Percentiles rank a stretch among this genome's conserved stretches.
phyloP scores from a whole-genome alignment of 1,140 invertebrate genomes.

The Lordiphosa collinella region DNA sequence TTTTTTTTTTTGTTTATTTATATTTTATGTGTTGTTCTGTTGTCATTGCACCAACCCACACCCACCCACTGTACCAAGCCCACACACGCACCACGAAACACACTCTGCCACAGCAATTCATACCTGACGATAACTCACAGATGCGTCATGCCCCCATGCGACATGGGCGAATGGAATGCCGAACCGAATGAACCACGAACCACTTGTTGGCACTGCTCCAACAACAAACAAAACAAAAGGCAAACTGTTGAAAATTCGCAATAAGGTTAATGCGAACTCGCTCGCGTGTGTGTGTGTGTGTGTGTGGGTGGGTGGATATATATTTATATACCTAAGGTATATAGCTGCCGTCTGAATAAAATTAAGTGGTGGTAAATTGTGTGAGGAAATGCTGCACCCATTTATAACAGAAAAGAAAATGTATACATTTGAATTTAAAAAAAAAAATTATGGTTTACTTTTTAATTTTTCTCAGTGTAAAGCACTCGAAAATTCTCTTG shows the following conservation, averaged over 20 bases:
- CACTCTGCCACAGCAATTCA: neutral
- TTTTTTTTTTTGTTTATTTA: conserved; percentile 18
- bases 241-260: conserved; percentile 31
- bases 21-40: conserved; percentile 20
- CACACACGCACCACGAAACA: conserved; percentile 17
- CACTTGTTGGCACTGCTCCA: conserved; percentile 69
- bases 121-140: conserved; percentile 10
- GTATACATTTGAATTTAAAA: too few species aligned
- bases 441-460: too few species aligned
- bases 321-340: conserved; percentile 3
- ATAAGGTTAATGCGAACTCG: conserved; percentile 26
- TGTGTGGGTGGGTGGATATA: neutral
- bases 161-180: conserved; percentile 37
- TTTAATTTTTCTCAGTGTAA: too few species aligned
- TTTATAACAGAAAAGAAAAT: too few species aligned
- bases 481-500: too few species aligned
- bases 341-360: too few species aligned
- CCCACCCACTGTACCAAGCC: conserved; percentile 19
- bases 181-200: conserved; percentile 36
- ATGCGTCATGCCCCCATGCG: conserved; percentile 18
- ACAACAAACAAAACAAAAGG: conserved; percentile 26
- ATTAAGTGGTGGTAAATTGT: conserved; percentile 7
- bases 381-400: neutral
- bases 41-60: conserved; percentile 27
- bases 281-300: conserved; percentile 21